Base-by-base conservation (phyloP, 23 tunicate species). In the Ascidia mentula region DNA sequence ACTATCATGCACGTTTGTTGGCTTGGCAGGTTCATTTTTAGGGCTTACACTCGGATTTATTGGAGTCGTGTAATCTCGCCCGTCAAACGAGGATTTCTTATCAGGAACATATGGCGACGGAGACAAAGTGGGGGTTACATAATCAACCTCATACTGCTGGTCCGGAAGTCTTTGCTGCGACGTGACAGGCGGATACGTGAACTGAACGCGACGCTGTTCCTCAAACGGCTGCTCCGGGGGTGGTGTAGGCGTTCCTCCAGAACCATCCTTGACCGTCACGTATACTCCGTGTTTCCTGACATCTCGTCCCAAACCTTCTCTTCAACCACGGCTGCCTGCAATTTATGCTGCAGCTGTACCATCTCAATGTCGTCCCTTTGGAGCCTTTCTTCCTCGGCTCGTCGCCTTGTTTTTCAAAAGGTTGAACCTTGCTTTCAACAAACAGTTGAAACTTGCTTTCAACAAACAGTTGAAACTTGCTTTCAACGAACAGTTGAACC, bases 221-320 rank as follows among this genome's bases (percentile, higher is more conserved):
- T 53, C 65, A 28, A 53, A 9, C 7, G 65, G 65, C 65, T 53
- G 7, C 65, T 53, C 65, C 13, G 22, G 7, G 13, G 65, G 65
- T 53, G 53, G 53, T 42, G 65, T 53, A 9, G 65, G 7, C 65
- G 13, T 53, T 53, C 13, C 65, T 5, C 12, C 65, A 6, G 65
- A 53, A 53, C 65, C 65, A 5, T 53, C 65, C 65, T 53, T 53
- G 4, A 53, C 65, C 13, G 65, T 53, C 65, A 53, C 65, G 65
- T 53, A n/a, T n/a, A 9, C 65, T 53, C 13, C 13, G 65, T 53
- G 65, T 53, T 53, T 9, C 65, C 65, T 53, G 65, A 53, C 65
- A 53, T 53, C 65, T 53, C 65, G 65, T 53, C 65, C 65, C 65
- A 53, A 53, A 53, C 65, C 65, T 9, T 53, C 13, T 53, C 65